A percentile compares a stretch with the other conserved stretches of the same genome.
These are phyloP conservation scores for Polyploca ridens DNA, from an alignment of 2,888 invertebrate species.

Conservation along the genomic window DNA sequence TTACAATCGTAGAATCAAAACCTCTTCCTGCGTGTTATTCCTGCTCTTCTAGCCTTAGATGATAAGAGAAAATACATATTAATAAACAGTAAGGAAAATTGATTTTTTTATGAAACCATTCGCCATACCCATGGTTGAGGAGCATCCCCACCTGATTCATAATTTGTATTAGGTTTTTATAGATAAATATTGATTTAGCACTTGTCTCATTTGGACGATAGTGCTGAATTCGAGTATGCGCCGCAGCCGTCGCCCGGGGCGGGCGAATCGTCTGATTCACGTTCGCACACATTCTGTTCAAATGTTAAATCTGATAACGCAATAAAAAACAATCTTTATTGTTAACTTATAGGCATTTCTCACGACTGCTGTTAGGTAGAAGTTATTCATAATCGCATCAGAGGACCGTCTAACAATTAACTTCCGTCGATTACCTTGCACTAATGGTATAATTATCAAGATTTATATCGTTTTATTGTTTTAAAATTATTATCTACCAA, in stretches of 20 bases:
- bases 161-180: too few species aligned
- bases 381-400: conserved; percentile 61
- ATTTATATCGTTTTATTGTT: conserved; percentile 61
- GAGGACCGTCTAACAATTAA: conserved; percentile 66
- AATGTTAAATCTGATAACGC: conserved; percentile 59
- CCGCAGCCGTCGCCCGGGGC: conserved; percentile 13
- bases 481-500: conserved; percentile 42
- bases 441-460: conserved; percentile 65
- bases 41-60: too few species aligned
- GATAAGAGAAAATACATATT: too few species aligned
- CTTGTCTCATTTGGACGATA: not conserved
- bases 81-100: too few species aligned
- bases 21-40: too few species aligned
- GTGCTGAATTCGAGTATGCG: conserved; percentile 19
- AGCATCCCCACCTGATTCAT: too few species aligned
- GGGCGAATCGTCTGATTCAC: conserved; percentile 17
- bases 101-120: too few species aligned
- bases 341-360: conserved; percentile 56
- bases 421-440: conserved; percentile 68
- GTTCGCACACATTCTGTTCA: conserved; percentile 52
- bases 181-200: too few species aligned
- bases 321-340: conserved; percentile 54
- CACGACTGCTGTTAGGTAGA: conserved; percentile 67
- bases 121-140: too few species aligned
- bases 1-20: not conserved